phyloP scores from a whole-genome alignment of 1,140 invertebrate genomes.

The Drosophila kohkoa region DNA sequence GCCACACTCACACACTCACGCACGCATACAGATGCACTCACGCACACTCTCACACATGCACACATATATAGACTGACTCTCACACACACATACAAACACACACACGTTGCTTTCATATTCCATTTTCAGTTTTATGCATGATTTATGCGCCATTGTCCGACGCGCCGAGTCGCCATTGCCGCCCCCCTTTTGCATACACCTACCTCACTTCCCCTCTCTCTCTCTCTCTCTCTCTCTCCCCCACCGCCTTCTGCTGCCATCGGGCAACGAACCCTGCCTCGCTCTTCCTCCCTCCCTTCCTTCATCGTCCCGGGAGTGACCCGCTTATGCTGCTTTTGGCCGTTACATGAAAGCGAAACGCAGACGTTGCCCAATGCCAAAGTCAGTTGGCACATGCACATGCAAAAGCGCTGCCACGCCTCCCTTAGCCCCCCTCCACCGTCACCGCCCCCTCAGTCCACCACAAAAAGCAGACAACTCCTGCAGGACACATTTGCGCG shows the following conservation, averaged over 20 bases:
- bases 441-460: neutral
- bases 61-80: neutral
- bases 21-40: neutral
- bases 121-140: slow-evolving; percentile 62
- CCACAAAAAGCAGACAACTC: slow-evolving; percentile 2
- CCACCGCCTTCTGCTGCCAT: too few relatives aligned
- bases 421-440: slow-evolving; percentile 2
- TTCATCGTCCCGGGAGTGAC: neutral
- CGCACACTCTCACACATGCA: neutral
- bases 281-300: too few relatives aligned
- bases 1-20: slow-evolving; percentile 5
- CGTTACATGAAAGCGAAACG: slow-evolving; percentile 51
- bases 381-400: slow-evolving; percentile 50
- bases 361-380: slow-evolving; percentile 57
- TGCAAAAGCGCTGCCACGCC: slow-evolving; percentile 42
- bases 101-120: slow-evolving; percentile 53
- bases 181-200: neutral
- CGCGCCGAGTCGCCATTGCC: slow-evolving; percentile 32
- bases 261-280: neutral
- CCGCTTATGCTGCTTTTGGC: slow-evolving; percentile 16
- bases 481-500: slow-evolving; percentile 53
- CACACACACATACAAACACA: neutral
- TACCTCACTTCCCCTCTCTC: neutral
- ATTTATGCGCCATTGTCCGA: slow-evolving; percentile 60
- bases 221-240: neutral